These are phyloP conservation scores for Hippopotamus amphibius DNA, from an alignment of 2,113 vertebrate genomes.

Conservation along the genomic window DNA sequence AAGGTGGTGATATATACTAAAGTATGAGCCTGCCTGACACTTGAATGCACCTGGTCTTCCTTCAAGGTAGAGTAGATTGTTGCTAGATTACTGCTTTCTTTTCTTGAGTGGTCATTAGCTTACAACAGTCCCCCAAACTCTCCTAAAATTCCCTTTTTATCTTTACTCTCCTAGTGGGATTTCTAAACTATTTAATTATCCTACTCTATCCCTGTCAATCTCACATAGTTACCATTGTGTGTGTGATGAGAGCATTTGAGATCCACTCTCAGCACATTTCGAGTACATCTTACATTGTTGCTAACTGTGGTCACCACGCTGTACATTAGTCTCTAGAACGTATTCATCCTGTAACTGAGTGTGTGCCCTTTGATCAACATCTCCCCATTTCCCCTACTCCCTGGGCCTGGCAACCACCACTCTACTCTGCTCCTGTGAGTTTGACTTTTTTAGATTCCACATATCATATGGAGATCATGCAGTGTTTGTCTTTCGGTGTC, in stretches of 20 bases:
- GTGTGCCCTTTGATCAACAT: not conserved
- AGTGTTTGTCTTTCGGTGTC: not conserved
- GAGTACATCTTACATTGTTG: not conserved
- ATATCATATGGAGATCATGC: not conserved
- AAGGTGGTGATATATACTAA: no score
- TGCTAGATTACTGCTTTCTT: no score
- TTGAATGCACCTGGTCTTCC: no score
- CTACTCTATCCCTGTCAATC: no score
- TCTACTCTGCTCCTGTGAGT: not conserved
- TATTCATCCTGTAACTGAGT: not conserved
- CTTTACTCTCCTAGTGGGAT: no score
- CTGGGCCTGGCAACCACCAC: not conserved
- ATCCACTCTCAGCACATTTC: not conserved
- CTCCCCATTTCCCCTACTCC: not conserved
- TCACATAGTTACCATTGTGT: not conserved
- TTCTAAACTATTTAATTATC: no score
- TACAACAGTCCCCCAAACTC: no score
- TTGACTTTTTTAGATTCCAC: not conserved
- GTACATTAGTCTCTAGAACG: not conserved
- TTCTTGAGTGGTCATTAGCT: no score
- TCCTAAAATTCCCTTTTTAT: no score
- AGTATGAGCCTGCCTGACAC: no score
- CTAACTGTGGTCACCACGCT: not conserved
- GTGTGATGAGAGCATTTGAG: not conserved
- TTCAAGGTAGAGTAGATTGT: no score